Base-by-base conservation (phyloP, 2,888 invertebrate genomes). In the Eurytoma adleriae region DNA sequence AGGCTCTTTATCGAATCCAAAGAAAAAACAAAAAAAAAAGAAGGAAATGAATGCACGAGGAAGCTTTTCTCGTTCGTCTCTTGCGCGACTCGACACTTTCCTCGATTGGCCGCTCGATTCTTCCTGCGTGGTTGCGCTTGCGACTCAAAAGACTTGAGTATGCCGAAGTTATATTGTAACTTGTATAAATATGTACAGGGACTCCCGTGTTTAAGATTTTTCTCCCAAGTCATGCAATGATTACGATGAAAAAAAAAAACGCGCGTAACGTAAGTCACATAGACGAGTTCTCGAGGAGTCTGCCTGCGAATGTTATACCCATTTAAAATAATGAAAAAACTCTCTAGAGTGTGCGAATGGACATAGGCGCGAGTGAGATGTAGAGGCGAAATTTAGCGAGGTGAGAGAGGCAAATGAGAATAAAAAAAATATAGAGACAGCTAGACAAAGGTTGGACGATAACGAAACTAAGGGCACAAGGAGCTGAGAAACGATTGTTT, bases 101-200 rank as follows among this genome's bases (percentile, higher is more conserved):
- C 52, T 64, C 73, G 30, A 72, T 74, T n/a, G 7, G n/a, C 59
- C 27, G 48, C 72, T 66, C 76, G 50, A 78, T 75, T 50, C 66
- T 79, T 62, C 48, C 52, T 67, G 59, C 61, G 50, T 56, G 79
- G 80, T 61, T 74, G 77, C 73, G 78, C 78, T 78, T 72, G 59
- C 57, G 73, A 66, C 82, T 81, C 80, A 78, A 82, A 75, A 81
- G 71, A 82, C 75, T 82, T 82, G 77, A 79, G 62, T 72, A 57
- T 72, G 71, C 30, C 67, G 81, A 24, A 75, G 66, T 78, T 76
- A 78, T 59, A 82, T 82, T 81, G 79, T 82, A 83, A 74, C 72
- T 54, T 83, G 81, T 82, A 83, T 81, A 81, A 82, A 83, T 78
- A 83, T 83, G 82, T 83, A 82, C 81, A 83, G 82, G 82, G 76